Conservation (phyloP, 2,888 invertebrate species). For the Sphaeridia pumilis region DNA sequence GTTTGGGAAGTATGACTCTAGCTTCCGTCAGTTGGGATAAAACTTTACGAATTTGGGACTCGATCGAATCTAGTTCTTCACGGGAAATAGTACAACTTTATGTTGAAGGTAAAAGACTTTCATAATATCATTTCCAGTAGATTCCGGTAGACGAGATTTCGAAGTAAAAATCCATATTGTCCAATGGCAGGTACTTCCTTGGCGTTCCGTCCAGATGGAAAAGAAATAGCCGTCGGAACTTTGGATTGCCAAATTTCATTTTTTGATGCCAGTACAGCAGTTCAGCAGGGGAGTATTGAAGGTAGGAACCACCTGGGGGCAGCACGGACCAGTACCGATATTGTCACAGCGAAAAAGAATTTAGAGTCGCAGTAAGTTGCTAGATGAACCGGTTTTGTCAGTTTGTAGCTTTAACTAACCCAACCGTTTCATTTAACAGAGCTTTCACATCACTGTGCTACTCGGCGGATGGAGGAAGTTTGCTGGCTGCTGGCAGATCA, state of each 20-base stretch:
- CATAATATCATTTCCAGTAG: too few species aligned
- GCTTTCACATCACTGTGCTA: conserved; percentile 85
- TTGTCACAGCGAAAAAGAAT: conserved; percentile 74
- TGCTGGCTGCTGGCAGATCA: conserved; percentile 87
- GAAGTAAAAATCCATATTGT: not conserved
- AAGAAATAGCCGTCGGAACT: conserved; percentile 84
- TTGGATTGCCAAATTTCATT: conserved; percentile 74
- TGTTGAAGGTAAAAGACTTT: conserved; percentile 55
- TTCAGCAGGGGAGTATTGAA: conserved; percentile 68
- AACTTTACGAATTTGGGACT: conserved; percentile 81
- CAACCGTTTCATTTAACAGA: too few species aligned
- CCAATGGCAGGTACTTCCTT: conserved; percentile 49
- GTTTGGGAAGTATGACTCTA: conserved; percentile 56
- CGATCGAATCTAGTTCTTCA: conserved; percentile 64
- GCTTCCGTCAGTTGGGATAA: conserved; percentile 93
- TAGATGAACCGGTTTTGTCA: too few species aligned
- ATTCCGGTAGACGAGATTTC: too few species aligned
- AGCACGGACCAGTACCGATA: conserved; percentile 67
- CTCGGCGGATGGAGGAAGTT: conserved; percentile 79
- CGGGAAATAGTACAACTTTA: conserved; percentile 68
- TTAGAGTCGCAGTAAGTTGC: conserved; percentile 66
- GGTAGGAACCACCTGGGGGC: conserved; percentile 80
- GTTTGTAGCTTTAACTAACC: too few species aligned
- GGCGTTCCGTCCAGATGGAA: conserved; percentile 77
- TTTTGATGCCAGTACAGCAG: conserved; percentile 58